These are phyloP conservation scores for Armadillidium nasatum DNA, from an alignment of 1,140 invertebrate genomes.

Conservation along the genomic window DNA sequence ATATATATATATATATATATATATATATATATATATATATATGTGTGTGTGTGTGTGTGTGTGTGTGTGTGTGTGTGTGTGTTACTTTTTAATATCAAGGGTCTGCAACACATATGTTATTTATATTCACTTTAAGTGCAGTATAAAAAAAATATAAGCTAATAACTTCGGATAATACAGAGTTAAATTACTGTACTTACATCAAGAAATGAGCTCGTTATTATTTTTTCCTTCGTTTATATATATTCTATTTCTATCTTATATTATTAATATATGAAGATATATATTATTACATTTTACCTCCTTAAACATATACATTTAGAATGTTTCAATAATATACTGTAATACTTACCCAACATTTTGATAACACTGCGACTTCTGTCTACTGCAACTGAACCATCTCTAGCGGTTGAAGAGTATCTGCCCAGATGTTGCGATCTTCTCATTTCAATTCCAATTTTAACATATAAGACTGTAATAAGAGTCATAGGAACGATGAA, in stretches of 20 bases:
- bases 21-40: slow-evolving; percentile 30
- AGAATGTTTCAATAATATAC: neutral
- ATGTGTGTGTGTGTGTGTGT: slow-evolving; percentile 13
- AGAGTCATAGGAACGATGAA: slow-evolving; percentile 80
- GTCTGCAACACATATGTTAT: too few species aligned
- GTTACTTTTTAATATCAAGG: neutral
- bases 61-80: slow-evolving; percentile 14
- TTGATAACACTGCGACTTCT: slow-evolving; percentile 42
- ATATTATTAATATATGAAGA: too few species aligned
- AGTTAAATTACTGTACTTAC: too few species aligned
- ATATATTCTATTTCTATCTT: too few species aligned
- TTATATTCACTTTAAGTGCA: too few species aligned
- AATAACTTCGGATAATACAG: too few species aligned
- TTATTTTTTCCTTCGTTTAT: too few species aligned
- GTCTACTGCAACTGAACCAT: slow-evolving; percentile 44
- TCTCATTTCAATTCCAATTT: slow-evolving; percentile 71
- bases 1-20: slow-evolving; percentile 29
- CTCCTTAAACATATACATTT: neutral
- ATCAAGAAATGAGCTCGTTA: too few species aligned
- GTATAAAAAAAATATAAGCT: too few species aligned
- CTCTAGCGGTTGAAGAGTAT: slow-evolving; percentile 34
- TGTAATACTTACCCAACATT: slow-evolving; percentile 47
- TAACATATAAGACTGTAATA: slow-evolving; percentile 75
- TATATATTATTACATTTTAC: slow-evolving; percentile 14
- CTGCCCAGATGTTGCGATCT: slow-evolving; percentile 51